These are phyloP conservation scores for Drosophila mercatorum DNA, from an alignment of 2,888 invertebrate species.

Conservation along the genomic window DNA sequence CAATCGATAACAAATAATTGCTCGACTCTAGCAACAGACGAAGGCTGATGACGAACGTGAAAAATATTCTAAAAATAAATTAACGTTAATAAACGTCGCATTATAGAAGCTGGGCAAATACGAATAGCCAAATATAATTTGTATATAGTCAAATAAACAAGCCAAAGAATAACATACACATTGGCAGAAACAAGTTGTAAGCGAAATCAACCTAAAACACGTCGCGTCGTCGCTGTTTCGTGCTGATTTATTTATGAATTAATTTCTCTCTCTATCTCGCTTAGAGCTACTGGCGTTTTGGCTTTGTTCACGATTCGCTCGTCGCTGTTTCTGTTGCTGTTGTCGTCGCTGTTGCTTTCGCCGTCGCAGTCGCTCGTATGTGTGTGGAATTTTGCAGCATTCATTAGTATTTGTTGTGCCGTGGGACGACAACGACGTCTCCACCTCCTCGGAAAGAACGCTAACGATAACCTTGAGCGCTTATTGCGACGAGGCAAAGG, in stretches of 20 bases:
- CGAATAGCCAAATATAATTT: conserved; percentile 51
- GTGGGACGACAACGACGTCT: conserved; percentile 68
- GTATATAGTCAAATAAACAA: conserved; percentile 51
- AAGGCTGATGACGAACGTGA: conserved; percentile 60
- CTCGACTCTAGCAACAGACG: conserved; percentile 29
- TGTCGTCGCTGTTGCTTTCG: background rate
- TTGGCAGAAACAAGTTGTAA: conserved; percentile 48
- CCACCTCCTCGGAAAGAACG: conserved; percentile 34
- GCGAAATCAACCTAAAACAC: conserved; percentile 54
- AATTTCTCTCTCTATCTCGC: conserved; percentile 69
- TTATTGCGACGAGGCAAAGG: conserved; percentile 32
- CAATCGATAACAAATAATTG: conserved; percentile 36
- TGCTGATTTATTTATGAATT: conserved; percentile 77
- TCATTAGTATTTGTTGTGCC: conserved; percentile 61
- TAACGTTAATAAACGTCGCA: conserved; percentile 49
- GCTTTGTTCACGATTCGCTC: conserved; percentile 58
- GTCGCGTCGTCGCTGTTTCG: conserved; percentile 50
- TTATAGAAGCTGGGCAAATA: conserved; percentile 38
- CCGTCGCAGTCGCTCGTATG: conserved; percentile 27
- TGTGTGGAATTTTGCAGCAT: conserved; percentile 70
- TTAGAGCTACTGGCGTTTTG: conserved; percentile 50
- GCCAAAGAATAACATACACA: conserved; percentile 36
- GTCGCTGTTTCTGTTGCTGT: background rate
- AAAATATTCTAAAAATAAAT: conserved; percentile 60
- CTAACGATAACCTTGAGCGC: conserved; percentile 65